Evolutionary conservation across 2,797 vertebrate species (phyloP), one percentile per base, ranked within the genome.

Genomic region (Rallus crepitans): DNA sequence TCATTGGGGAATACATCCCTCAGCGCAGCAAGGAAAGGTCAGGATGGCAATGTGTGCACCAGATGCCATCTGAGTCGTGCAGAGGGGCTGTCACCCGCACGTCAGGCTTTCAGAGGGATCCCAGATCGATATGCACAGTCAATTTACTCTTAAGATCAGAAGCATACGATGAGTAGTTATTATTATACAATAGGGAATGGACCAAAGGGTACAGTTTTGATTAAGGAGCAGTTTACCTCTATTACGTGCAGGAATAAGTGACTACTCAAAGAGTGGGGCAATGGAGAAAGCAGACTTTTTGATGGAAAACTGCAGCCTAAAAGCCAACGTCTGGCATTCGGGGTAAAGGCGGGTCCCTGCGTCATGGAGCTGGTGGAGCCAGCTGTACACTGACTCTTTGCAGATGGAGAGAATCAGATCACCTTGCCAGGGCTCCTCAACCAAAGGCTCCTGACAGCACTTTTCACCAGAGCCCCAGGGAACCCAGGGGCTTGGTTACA

Each of bases 311-410:
- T 82, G 73, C 56, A 61, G 40, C n/a, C 15, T 71, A 64, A 89
- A 87, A 79, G 57, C 18, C 50, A 23, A 53, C 73, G 19, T 35
- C 52, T 63, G 39, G 18, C 91, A 28, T 66, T 48, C 35, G 25
- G 37, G n/a, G 35, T 61, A 61, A 68, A 92, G 82, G 59, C 19
- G 76, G 50, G 31, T 15, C 18, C 27, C 53, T 64, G 37, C 0
- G 0, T 75, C 0, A 0, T 0, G 0, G 30, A 91, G 31, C 35
- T 64, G 27, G 20, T 47, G 33, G 17, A 71, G 39, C 53, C 8
- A 0, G 0, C 47, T 79, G 47, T 2, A 2, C 19, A 7, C 20
- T 68, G 78, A 47, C 66, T 60, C 65, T 21, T 50, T 25, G 68
- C 5, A 18, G 39, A 76, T 28, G 9, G 30, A 79, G 52, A 76